phyloP scores from a whole-genome alignment of 1,140 invertebrate genomes.

The Halictus rubicundus region DNA sequence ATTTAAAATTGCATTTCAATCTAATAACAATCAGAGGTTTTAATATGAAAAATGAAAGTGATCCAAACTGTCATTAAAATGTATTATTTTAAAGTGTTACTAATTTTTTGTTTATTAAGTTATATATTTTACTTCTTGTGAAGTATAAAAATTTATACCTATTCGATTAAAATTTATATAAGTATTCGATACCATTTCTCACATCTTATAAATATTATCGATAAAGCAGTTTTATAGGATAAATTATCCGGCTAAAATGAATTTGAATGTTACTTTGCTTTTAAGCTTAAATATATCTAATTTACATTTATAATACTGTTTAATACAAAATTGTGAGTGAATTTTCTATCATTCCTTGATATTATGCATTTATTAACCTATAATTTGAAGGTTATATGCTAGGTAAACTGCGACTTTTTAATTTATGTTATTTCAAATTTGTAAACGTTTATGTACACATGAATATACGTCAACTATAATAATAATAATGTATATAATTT shows the following conservation, averaged over 20 bases:
- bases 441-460: neutral
- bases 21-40: neutral
- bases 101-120: neutral
- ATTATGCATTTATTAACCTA: neutral
- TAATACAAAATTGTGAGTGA: neutral
- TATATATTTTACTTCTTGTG: neutral
- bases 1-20: neutral
- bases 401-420: neutral
- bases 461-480: neutral
- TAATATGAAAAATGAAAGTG: neutral
- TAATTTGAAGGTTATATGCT: slow-evolving; percentile 4
- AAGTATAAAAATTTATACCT: neutral
- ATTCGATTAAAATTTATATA: neutral
- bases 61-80: neutral
- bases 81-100: neutral
- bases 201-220: neutral
- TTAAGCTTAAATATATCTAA: neutral
- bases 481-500: neutral
- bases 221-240: neutral
- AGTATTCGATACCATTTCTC: neutral
- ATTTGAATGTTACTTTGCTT: neutral
- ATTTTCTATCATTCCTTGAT: neutral
- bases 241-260: neutral
- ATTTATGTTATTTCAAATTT: neutral
- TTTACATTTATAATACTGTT: neutral